Evolutionary conservation across 2,113 vertebrate genomes (phyloP).

Genomic region (Gorsachius goisagi): DNA sequence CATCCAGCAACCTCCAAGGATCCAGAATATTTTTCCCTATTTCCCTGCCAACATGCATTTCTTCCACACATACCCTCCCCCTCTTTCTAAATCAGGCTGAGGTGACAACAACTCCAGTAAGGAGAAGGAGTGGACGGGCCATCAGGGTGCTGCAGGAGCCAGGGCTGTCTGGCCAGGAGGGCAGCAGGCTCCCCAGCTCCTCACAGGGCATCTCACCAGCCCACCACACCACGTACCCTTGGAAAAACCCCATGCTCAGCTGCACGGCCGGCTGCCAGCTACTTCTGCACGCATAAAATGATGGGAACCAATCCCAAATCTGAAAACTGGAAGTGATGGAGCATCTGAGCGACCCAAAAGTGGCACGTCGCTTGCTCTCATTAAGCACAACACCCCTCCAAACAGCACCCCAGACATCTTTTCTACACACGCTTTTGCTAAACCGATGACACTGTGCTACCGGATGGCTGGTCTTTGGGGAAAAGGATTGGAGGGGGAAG

Average conservation of each 20-base stretch:
- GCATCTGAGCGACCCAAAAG: neutral
- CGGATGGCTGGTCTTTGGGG: neutral
- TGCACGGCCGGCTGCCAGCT: neutral
- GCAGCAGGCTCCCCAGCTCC: neutral
- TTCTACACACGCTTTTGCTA: rapidly evolving
- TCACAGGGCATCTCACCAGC: neutral
- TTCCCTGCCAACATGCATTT: neutral
- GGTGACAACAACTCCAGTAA: neutral
- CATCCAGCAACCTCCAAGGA: neutral
- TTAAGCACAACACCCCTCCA: neutral
- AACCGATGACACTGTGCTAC: neutral
- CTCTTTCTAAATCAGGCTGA: neutral
- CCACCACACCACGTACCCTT: neutral
- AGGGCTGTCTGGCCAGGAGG: neutral
- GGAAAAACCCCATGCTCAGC: rapidly evolving
- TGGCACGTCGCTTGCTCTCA: rapidly evolving
- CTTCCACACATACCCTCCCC: neutral
- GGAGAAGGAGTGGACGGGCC: neutral
- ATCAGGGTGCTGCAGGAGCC: neutral
- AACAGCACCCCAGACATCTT: neutral
- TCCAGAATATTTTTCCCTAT: neutral
- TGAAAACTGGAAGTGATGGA: neutral
- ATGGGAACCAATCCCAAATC: neutral
- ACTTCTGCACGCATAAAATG: neutral
- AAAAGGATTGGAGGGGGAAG: neutral